Evolutionary conservation across 2,888 invertebrate species (phyloP).

Genomic region (Patella caerulea): DNA sequence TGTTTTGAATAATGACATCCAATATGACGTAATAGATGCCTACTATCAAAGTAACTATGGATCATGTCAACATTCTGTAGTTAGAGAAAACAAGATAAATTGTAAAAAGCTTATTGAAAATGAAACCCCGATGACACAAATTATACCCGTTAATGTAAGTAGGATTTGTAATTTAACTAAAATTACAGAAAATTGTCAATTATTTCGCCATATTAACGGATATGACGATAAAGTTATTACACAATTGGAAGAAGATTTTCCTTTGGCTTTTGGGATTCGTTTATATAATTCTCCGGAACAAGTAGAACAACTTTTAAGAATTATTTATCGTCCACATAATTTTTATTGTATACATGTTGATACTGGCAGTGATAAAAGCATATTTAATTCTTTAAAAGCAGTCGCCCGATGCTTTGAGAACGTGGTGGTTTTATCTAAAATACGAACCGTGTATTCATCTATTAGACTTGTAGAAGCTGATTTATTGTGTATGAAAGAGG

Average conservation of each 20-base stretch:
- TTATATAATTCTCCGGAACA: slow-evolving; percentile 54
- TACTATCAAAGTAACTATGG: not conserved
- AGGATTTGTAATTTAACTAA: slow-evolving; percentile 28
- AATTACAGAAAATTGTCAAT: slow-evolving; percentile 20
- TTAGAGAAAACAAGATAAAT: not conserved
- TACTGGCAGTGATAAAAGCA: not conserved
- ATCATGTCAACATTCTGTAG: not conserved
- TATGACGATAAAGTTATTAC: slow-evolving; percentile 38
- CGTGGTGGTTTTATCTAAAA: slow-evolving; percentile 50
- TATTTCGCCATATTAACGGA: slow-evolving; percentile 34
- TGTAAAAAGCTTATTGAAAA: not conserved
- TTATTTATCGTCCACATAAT: slow-evolving; percentile 66
- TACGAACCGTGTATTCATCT: slow-evolving; percentile 43
- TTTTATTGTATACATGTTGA: slow-evolving; percentile 69
- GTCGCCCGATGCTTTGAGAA: slow-evolving; percentile 56
- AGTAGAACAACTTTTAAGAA: slow-evolving; percentile 54
- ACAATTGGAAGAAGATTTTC: slow-evolving; percentile 49
- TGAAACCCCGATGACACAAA: no score
- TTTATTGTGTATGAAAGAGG: slow-evolving; percentile 44
- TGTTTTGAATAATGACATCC: no score
- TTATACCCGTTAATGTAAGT: no score
- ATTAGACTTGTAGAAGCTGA: slow-evolving; percentile 47
- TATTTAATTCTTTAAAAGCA: slow-evolving; percentile 29
- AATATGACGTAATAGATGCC: no score
- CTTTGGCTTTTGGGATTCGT: slow-evolving; percentile 59